Percentiles rank a stretch among this genome's conserved stretches.
phyloP scores from a whole-genome alignment of 2,113 vertebrate species.

The Heterotilapia buettikoferi region DNA sequence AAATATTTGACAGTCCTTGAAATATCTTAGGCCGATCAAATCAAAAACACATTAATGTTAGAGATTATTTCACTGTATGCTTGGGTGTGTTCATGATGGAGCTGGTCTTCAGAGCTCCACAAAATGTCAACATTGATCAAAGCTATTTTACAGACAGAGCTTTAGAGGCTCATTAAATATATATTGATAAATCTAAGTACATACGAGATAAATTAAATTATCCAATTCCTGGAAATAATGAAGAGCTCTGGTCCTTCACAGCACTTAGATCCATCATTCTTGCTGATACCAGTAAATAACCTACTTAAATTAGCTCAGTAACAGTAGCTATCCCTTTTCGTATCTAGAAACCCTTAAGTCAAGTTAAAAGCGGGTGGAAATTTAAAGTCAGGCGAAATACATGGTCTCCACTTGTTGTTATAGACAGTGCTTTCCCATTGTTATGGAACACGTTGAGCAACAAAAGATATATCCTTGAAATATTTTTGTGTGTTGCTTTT shows the following conservation, averaged over 20 bases:
- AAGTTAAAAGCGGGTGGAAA: constrained; percentile 1
- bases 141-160: constrained; percentile 9
- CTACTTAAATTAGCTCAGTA: constrained; percentile 27
- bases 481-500: constrained; percentile 22
- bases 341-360: constrained; percentile 1
- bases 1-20: constrained; percentile 7
- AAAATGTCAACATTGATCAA: constrained; percentile 53
- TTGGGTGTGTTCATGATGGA: background rate
- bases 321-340: background rate
- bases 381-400: background rate
- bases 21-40: constrained; percentile 4
- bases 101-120: background rate
- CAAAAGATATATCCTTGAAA: background rate
- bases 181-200: constrained; percentile 40
- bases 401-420: background rate
- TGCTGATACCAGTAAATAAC: constrained; percentile 36
- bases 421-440: background rate
- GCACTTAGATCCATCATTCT: constrained; percentile 39
- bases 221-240: constrained; percentile 52
- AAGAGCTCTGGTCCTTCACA: constrained; percentile 20
- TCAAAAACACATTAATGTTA: background rate
- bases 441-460: background rate
- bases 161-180: constrained; percentile 54
- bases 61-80: background rate
- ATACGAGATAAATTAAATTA: constrained; percentile 43